phyloP scores from a whole-genome alignment of 2,797 vertebrate genomes.

The Denticeps clupeoides region DNA sequence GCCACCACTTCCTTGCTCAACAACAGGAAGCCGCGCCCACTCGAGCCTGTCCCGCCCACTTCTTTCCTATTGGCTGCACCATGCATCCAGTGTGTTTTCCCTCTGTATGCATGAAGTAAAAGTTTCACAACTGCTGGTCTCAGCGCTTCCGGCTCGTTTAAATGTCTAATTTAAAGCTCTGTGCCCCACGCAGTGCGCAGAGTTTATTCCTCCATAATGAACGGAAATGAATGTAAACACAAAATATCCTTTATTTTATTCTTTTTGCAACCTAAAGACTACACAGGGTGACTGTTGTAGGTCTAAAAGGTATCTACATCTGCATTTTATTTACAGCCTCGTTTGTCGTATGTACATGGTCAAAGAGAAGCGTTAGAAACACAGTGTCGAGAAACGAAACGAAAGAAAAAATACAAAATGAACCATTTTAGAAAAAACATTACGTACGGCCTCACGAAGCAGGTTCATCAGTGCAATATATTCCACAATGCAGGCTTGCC shows the following conservation, averaged over 20 bases:
- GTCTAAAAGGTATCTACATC: constrained; percentile 97
- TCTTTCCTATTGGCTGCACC: too few relatives aligned
- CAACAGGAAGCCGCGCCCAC: too few relatives aligned
- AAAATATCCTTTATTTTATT: constrained; percentile 74
- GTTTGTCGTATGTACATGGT: constrained; percentile 81
- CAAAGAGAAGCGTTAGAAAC: constrained; percentile 89
- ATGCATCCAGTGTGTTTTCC: too few relatives aligned
- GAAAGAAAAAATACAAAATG: constrained; percentile 40
- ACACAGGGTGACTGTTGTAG: constrained; percentile 85
- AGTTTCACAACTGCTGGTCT: too few relatives aligned
- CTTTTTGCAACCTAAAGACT: constrained; percentile 81
- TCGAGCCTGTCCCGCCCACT: too few relatives aligned
- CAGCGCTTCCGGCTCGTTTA: too few relatives aligned
- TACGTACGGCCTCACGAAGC: constrained; percentile 71
- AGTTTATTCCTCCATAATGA: too few relatives aligned
- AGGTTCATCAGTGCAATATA: constrained; percentile 68
- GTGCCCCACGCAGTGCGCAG: too few relatives aligned
- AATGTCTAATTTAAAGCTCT: too few relatives aligned
- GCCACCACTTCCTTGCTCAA: too few relatives aligned
- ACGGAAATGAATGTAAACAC: constrained; percentile 58
- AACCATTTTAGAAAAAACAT: constrained; percentile 15
- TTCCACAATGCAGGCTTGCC: constrained; percentile 69
- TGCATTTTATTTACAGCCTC: constrained; percentile 92
- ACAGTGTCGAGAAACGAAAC: constrained; percentile 78
- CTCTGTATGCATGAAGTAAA: too few relatives aligned